Evolutionary conservation across 92 coral and sea anemone species (phyloP).

Genomic region (Parazoanthus atlanticus): DNA sequence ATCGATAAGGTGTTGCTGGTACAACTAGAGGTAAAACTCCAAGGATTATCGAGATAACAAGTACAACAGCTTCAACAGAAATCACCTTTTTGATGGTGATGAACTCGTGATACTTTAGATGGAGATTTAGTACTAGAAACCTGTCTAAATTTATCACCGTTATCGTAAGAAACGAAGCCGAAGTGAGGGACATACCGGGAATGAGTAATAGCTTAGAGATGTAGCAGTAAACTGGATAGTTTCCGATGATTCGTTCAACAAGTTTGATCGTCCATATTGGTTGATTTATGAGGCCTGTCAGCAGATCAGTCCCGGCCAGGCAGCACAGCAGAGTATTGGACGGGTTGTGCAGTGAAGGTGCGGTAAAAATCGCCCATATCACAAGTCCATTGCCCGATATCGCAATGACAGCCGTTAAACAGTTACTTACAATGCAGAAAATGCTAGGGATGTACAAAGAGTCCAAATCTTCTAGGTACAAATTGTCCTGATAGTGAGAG

Average conservation of each 20-base stretch:
- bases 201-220: not conserved
- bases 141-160: no score
- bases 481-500: not conserved
- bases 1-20: no score
- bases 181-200: no score
- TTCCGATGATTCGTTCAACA: no score
- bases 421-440: not conserved
- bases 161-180: no score
- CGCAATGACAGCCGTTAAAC: not conserved
- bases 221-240: no score
- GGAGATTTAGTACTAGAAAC: no score
- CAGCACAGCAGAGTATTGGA: no score
- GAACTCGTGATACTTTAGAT: not conserved
- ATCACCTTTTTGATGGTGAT: not conserved
- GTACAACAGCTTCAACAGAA: not conserved
- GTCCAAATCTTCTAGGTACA: not conserved
- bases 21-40: not conserved
- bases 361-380: not conserved
- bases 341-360: no score
- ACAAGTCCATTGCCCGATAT: not conserved
- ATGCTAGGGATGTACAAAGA: not conserved
- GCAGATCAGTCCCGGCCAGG: no score
- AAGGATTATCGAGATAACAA: not conserved
- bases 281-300: no score
- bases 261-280: no score